Conservation (phyloP, 2,888 invertebrate species). For the Tineola bisselliella region DNA sequence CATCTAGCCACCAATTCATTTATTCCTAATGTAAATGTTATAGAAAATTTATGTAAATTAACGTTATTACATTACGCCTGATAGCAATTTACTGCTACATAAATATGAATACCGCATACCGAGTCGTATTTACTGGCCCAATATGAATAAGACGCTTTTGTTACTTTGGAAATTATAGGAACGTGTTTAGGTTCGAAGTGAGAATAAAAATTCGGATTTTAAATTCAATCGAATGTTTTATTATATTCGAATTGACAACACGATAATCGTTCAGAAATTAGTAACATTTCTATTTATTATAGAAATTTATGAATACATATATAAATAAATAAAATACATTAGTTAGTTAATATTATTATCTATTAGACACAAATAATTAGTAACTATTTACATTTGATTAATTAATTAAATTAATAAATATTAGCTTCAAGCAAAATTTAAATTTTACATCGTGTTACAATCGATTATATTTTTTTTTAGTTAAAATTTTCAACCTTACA, state of each 20-base stretch:
- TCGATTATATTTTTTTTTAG: not conserved
- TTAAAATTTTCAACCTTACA: not conserved
- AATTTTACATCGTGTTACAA: not conserved
- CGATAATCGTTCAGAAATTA: not conserved
- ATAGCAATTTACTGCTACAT: constrained; percentile 51
- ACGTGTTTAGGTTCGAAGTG: not conserved
- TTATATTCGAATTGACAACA: not conserved
- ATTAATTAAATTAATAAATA: not conserved
- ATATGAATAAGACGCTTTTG: constrained; percentile 26
- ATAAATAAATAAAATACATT: no score
- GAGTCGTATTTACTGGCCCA: constrained; percentile 26
- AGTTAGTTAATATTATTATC: not conserved
- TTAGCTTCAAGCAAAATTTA: constrained; percentile 9
- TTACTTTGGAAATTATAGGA: constrained; percentile 19
- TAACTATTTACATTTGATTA: not conserved
- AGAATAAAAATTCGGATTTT: not conserved
- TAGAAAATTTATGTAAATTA: constrained; percentile 63
- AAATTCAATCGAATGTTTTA: not conserved
- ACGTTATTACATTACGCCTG: constrained; percentile 56
- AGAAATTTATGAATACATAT: no score
- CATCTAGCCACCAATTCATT: constrained; percentile 45
- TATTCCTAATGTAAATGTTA: constrained; percentile 61
- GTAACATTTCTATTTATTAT: no score
- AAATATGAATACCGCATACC: constrained; percentile 50
- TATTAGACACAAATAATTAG: not conserved